These are phyloP conservation scores for Centropus bengalensis DNA, from an alignment of 2,113 vertebrate genomes.

Conservation along the genomic window DNA sequence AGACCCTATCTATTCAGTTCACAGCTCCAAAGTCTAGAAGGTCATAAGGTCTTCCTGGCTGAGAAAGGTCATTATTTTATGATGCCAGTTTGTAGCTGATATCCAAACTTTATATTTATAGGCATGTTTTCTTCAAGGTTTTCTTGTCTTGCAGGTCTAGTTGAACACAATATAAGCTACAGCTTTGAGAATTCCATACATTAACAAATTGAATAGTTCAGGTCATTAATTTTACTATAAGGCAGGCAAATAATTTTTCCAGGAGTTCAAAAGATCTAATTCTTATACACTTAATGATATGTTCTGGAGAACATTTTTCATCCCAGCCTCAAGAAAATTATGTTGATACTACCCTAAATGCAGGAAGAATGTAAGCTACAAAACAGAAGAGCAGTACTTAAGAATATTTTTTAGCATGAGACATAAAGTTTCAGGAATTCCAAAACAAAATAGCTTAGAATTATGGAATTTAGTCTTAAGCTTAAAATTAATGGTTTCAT, in stretches of 20 bases:
- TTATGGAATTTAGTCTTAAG: neutral
- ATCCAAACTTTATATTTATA: constrained; percentile 34
- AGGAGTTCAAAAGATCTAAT: neutral
- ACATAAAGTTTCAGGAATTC: neutral
- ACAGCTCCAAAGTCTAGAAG: neutral
- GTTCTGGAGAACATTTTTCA: neutral
- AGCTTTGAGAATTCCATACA: neutral
- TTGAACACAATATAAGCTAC: neutral
- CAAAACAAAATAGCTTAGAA: neutral
- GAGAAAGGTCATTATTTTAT: constrained; percentile 19
- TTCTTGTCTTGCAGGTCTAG: neutral
- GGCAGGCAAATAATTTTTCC: neutral
- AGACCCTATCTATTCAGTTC: neutral
- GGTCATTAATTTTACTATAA: constrained; percentile 23
- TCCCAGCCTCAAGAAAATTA: neutral
- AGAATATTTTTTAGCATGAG: neutral
- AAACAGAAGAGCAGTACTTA: neutral
- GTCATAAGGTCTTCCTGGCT: neutral
- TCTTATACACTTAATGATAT: neutral
- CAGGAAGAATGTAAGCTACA: neutral
- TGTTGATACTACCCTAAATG: neutral
- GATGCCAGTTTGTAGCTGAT: constrained; percentile 31
- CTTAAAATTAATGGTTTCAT: neutral
- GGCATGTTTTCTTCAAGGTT: neutral
- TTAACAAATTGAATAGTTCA: constrained; percentile 21